phyloP scores from a whole-genome alignment of 2,113 vertebrate genomes.

The Vulpes vulpes region DNA sequence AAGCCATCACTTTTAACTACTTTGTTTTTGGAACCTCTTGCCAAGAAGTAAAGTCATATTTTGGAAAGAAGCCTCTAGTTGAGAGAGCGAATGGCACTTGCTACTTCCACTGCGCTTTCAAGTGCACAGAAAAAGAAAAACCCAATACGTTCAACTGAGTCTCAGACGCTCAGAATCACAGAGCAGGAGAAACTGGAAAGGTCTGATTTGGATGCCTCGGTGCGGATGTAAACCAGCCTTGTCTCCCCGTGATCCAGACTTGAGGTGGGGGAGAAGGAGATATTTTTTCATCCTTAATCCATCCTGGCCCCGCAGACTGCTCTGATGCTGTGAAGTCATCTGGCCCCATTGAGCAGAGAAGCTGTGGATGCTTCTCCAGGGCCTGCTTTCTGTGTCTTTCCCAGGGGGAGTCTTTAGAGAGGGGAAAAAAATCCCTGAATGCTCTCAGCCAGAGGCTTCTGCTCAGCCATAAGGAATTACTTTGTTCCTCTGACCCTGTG shows the following conservation, averaged over 20 bases:
- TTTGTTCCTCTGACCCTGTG: background rate
- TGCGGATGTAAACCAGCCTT: background rate
- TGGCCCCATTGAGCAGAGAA: background rate
- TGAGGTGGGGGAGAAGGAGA: too few species aligned
- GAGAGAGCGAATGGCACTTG: background rate
- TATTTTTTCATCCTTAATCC: background rate
- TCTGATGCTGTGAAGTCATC: background rate
- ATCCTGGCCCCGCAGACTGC: too few species aligned
- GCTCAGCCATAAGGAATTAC: background rate
- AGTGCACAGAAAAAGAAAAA: background rate
- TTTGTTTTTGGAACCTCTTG: constrained; percentile 55
- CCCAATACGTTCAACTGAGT: background rate
- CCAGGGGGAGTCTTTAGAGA: background rate
- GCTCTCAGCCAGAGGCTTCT: background rate
- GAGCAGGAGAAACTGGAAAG: background rate
- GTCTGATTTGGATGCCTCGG: background rate
- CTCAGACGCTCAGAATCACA: background rate
- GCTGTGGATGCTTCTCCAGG: background rate
- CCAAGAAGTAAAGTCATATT: constrained; percentile 46
- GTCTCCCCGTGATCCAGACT: background rate
- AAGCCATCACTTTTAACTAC: constrained; percentile 34
- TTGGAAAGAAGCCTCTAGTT: background rate
- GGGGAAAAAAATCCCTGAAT: background rate
- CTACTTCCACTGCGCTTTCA: background rate
- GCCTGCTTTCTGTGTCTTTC: background rate